Evolutionary conservation across 2,888 invertebrate genomes (phyloP).

Genomic region (Agrotis clavis): DNA sequence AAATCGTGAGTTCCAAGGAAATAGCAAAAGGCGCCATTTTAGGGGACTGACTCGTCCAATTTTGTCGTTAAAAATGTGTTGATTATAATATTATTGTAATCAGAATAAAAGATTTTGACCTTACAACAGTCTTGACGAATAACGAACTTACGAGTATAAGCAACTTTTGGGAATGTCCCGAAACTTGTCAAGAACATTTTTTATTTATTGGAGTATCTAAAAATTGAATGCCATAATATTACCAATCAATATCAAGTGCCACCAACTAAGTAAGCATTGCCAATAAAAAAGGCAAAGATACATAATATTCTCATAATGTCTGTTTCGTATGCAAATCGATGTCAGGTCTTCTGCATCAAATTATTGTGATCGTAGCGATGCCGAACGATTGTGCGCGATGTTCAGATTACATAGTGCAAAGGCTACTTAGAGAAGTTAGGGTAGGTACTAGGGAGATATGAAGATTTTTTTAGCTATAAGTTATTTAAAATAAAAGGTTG

Average conservation of each 20-base stretch:
- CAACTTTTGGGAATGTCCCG: not conserved
- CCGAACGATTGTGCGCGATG: conserved; percentile 41
- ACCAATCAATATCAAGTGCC: conserved; percentile 2
- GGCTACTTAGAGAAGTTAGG: conserved; percentile 58
- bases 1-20: not conserved
- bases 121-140: not conserved
- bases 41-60: not conserved
- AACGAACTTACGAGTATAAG: not conserved
- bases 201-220: not conserved
- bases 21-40: not conserved
- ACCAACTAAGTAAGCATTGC: conserved; percentile 10
- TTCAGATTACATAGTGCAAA: conserved; percentile 61
- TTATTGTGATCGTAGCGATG: conserved; percentile 49
- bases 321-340: conserved; percentile 39
- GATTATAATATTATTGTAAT: not conserved
- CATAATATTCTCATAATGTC: conserved; percentile 37
- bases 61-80: not conserved
- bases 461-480: not conserved
- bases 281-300: conserved; percentile 34
- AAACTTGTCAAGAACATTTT: not conserved
- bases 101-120: not conserved
- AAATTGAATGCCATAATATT: not conserved
- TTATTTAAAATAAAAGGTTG: no score
- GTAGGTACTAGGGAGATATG: conserved; percentile 18
- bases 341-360: conserved; percentile 52